phyloP scores from a whole-genome alignment of 2,888 invertebrate species.

The Mesorhabditis spiculigera region DNA sequence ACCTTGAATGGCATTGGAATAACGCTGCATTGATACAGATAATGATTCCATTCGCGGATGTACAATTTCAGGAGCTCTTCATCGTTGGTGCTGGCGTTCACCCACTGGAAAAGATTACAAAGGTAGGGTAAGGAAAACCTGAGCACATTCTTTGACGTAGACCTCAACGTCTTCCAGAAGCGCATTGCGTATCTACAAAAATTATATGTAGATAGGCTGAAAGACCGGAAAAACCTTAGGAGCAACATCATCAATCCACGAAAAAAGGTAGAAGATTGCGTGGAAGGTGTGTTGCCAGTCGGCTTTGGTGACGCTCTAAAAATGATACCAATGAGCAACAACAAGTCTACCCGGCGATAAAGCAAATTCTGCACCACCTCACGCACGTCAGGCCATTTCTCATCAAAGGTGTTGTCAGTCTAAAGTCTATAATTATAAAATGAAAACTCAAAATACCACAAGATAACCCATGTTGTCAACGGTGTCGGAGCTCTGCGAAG shows the following conservation, averaged over 20 bases:
- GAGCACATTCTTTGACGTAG: constrained; percentile 39
- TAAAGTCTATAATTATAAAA: no score
- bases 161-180: constrained; percentile 31
- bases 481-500: no score
- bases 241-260: constrained; percentile 90
- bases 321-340: constrained; percentile 4
- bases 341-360: constrained; percentile 67
- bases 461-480: no score
- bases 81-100: constrained; percentile 85
- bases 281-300: constrained; percentile 79
- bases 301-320: constrained; percentile 81
- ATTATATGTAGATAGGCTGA: background rate
- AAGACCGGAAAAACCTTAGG: constrained; percentile 47
- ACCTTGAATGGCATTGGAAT: constrained; percentile 55
- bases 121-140: constrained; percentile 27
- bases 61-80: constrained; percentile 92
- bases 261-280: constrained; percentile 83
- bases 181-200: constrained; percentile 20
- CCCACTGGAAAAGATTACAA: constrained; percentile 65
- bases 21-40: constrained; percentile 95
- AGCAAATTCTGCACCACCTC: constrained; percentile 87
- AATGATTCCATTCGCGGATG: constrained; percentile 95
- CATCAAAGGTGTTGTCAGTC: constrained; percentile 69
- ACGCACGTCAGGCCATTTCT: constrained; percentile 92
- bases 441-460: no score